These are phyloP conservation scores for Ctenoplectra terminalis DNA, from an alignment of 1,140 invertebrate genomes.

Conservation along the genomic window DNA sequence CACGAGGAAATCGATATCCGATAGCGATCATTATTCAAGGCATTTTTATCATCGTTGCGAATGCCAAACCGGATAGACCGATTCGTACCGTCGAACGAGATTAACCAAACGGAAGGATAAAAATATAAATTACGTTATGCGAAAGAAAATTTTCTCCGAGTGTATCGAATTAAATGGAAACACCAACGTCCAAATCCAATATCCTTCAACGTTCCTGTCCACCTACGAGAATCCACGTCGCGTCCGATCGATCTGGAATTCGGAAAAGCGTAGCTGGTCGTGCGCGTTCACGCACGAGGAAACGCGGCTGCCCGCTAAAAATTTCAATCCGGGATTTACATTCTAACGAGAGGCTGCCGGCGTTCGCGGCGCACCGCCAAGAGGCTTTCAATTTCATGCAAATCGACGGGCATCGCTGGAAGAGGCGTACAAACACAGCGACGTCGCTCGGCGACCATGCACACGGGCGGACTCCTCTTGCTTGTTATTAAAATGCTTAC, in stretches of 20 bases:
- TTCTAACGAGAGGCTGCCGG: conserved; percentile 67
- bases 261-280: background rate
- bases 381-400: conserved; percentile 71
- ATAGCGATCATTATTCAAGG: background rate
- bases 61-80: background rate
- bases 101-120: background rate
- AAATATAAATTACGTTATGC: background rate
- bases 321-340: conserved; percentile 70
- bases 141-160: too few species aligned
- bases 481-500: conserved; percentile 68
- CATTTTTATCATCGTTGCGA: background rate
- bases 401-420: conserved; percentile 55
- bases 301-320: conserved; percentile 48
- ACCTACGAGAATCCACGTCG: conserved; percentile 28
- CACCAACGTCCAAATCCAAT: conserved; percentile 3
- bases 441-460: background rate
- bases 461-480: conserved; percentile 10
- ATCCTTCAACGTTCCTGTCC: conserved; percentile 25
- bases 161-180: too few species aligned
- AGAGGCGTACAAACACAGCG: conserved; percentile 33
- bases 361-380: conserved; percentile 52
- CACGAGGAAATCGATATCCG: background rate
- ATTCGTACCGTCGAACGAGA: too few species aligned
- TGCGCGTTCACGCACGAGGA: conserved; percentile 19
- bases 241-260: conserved; percentile 43